Base-by-base conservation (phyloP, 2,888 invertebrate genomes). In the Stomorhina lunata region DNA sequence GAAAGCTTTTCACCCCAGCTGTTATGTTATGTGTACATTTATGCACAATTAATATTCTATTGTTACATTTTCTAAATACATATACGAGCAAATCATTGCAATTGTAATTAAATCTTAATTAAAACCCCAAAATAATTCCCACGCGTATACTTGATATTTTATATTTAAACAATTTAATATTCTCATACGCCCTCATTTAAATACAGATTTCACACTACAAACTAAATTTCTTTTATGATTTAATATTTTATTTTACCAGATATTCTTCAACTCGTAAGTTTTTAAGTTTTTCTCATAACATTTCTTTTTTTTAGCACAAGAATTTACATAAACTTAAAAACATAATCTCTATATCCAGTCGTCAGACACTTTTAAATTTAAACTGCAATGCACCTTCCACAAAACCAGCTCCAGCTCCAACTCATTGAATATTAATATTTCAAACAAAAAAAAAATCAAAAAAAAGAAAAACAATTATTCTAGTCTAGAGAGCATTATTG, bases 401-500 rank as follows among this genome's bases (percentile, higher is more conserved):
- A 79, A 50, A 45, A n/a, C n/a, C n/a, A n/a, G n/a, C n/a, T n/a
- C 79, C 71, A 48, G 57, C 79, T 66, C 61, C 75, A 82, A 61
- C 82, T 82, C 82, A 82, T 82, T 82, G 82, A 82, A 82, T 82
- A 82, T 82, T 82, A 82, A 82, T 76, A 79, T 76, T 82, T 53
- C 25, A 61, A 55, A 76, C 71, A 68, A 45, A 59, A 45, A 6
- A 2, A 37, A 37, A 61, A 61, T 22, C 50, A 66, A 40, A 76
- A 48, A 55, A 55, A 63, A 75, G 17, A 71, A 86, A 87, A 87
- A 87, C 86, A 87, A 87, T 87, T 87, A 87, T 87, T 87, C 87
- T 87, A 87, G 87, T 87, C 87, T 87, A 80, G 87, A 87, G 86
- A 86, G 87, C 87, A 87, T 87, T 87, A 87, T 86, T 85, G 85